These are phyloP conservation scores for Laticauda colubrina DNA, from an alignment of 2,113 vertebrate species.

Conservation along the genomic window DNA sequence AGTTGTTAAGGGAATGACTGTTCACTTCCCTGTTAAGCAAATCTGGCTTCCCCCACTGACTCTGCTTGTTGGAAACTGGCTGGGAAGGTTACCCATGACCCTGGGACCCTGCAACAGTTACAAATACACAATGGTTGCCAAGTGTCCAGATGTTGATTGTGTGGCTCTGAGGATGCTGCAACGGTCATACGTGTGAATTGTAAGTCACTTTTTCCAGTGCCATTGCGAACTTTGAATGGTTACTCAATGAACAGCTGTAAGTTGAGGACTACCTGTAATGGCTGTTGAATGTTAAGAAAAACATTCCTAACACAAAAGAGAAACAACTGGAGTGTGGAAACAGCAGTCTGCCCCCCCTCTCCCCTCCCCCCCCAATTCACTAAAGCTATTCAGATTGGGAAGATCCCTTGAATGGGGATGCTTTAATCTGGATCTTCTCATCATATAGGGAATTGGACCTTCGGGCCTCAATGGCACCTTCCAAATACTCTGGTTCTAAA, in stretches of 20 bases:
- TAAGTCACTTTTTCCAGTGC: background rate
- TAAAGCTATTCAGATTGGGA: background rate
- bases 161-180: too few species aligned
- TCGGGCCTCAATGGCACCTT: background rate
- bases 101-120: background rate
- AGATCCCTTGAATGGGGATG: background rate
- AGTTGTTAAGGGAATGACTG: background rate
- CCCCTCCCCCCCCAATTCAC: background rate
- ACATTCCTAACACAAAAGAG: background rate
- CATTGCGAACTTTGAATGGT: too few species aligned
- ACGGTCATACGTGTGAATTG: background rate
- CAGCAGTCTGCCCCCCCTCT: background rate
- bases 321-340: background rate
- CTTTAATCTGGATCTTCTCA: background rate
- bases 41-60: background rate
- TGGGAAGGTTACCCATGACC: background rate
- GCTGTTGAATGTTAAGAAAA: background rate
- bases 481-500: background rate
- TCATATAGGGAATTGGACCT: background rate
- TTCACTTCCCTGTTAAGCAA: background rate
- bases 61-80: background rate
- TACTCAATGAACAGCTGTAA: background rate
- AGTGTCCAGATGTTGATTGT: background rate
- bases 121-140: background rate
- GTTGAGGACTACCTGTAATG: background rate